Conservation (phyloP, 2,797 vertebrate genomes). For the Sebastes umbrosus region DNA sequence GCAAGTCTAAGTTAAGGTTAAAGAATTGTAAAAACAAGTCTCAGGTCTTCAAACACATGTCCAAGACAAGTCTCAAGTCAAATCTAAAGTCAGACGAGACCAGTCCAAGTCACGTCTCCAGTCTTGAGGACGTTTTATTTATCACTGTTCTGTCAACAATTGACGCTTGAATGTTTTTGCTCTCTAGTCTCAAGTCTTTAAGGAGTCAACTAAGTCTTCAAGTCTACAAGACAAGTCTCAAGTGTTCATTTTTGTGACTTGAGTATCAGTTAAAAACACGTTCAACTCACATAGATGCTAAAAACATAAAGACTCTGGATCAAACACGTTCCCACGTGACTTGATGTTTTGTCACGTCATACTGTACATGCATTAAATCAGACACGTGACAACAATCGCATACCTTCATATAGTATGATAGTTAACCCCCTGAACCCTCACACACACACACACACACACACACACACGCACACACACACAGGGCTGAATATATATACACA, state of each 20-base stretch:
- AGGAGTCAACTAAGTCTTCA: background rate
- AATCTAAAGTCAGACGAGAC: too few species aligned
- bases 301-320: background rate
- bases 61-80: too few species aligned
- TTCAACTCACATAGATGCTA: background rate
- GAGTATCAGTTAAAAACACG: background rate
- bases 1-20: too few species aligned
- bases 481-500: slow-evolving; percentile 49
- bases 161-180: too few species aligned
- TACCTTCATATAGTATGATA: slow-evolving; percentile 44
- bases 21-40: too few species aligned
- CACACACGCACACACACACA: slow-evolving; percentile 22
- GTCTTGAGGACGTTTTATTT: background rate
- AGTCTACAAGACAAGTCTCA: background rate
- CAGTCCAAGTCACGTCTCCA: too few species aligned
- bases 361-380: slow-evolving; percentile 22
- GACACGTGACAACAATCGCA: slow-evolving; percentile 45
- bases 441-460: slow-evolving; percentile 7
- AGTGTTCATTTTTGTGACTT: background rate
- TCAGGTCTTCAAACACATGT: too few species aligned
- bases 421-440: slow-evolving; percentile 25
- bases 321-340: background rate
- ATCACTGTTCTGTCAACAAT: too few species aligned
- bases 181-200: too few species aligned
- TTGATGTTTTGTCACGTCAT: background rate